Evolutionary conservation across 2,888 invertebrate genomes (phyloP), one percentile per base, ranked within the genome.

Genomic region (Metellina segmentata): DNA sequence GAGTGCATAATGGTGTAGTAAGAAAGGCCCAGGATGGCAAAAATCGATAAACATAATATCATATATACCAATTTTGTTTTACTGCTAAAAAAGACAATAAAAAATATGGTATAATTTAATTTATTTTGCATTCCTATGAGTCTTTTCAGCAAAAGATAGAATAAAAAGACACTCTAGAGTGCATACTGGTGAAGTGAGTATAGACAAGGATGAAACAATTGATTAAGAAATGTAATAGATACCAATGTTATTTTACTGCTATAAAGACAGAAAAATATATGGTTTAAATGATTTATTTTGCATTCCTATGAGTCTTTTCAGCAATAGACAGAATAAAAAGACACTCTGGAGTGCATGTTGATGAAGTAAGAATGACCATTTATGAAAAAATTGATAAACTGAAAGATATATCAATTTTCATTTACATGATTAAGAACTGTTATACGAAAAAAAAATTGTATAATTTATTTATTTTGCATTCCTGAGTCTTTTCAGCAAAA

Each of bases 91-190:
- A 34, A 4, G 34, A 34, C 0, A 72, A 9, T 34, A 48, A 75
- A 7, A 75, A 75, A 5, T 48, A 8, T 11, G 20, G 61, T 0
- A 61, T 4, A 2, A 61, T 11, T 9, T 61, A 61, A 52, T 85
- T 85, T 53, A 75, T 85, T 48, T 85, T 85, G 53, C 53, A 85
- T 34, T n/a, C 74, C 13, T 9, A 75, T 61, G 53, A 85, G 52
- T 72, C 75, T 75, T 52, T 51, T 2, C 13, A 75, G 13, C 20
- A 34, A 85, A 19, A 9, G 20, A 75, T 19, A 74, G 74, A 19
- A 34, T 74, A 13, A 19, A 74, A 72, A 85, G 85, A 51, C 75
- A 74, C 85, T 85, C 53, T 75, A 74, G 72, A 53, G 53, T 81
- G 81, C 81, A 34, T 79, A 2, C 7, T 16, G 16, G 6, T n/a